Conservation (phyloP, 37 sponge, comb jelly and placozoan genomes). For the Spongia lamella region DNA sequence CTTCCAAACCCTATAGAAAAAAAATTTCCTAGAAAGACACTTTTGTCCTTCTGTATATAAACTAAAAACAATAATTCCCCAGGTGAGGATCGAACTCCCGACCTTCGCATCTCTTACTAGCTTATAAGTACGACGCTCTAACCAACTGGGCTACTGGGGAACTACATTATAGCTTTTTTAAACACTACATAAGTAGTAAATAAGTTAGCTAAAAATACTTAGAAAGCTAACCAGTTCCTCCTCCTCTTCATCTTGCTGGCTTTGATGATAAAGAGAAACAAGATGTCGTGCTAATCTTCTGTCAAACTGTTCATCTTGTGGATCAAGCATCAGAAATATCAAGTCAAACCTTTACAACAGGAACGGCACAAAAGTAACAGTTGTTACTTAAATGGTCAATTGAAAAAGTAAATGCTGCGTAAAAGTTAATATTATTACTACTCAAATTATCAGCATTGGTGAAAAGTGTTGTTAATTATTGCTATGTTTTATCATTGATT, state of each 20-base stretch:
- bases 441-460: too few relatives aligned
- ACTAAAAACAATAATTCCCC: conserved; percentile 69
- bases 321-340: conserved; percentile 99
- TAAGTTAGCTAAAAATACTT: too few relatives aligned
- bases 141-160: too few relatives aligned
- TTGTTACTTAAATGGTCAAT: too few relatives aligned
- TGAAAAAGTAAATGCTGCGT: too few relatives aligned
- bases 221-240: conserved; percentile 61
- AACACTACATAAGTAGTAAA: too few relatives aligned
- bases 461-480: too few relatives aligned
- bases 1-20: conserved; percentile 72
- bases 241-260: conserved; percentile 56
- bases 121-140: too few relatives aligned
- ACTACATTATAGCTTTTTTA: conserved; percentile 89
- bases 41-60: conserved; percentile 92
- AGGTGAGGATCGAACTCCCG: neutral
- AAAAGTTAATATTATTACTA: too few relatives aligned
- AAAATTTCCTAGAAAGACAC: conserved; percentile 62
- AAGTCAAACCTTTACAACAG: conserved; percentile 99
- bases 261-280: conserved; percentile 96
- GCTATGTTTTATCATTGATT: too few relatives aligned
- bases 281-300: conserved; percentile 93
- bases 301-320: conserved; percentile 97
- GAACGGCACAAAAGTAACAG: too few relatives aligned
- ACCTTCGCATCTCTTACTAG: too few relatives aligned